A percentile compares a stretch with the other conserved stretches of the same genome.
These are phyloP conservation scores for Galemys pyrenaicus DNA, from an alignment of 2,113 vertebrate genomes.

Conservation along the genomic window DNA sequence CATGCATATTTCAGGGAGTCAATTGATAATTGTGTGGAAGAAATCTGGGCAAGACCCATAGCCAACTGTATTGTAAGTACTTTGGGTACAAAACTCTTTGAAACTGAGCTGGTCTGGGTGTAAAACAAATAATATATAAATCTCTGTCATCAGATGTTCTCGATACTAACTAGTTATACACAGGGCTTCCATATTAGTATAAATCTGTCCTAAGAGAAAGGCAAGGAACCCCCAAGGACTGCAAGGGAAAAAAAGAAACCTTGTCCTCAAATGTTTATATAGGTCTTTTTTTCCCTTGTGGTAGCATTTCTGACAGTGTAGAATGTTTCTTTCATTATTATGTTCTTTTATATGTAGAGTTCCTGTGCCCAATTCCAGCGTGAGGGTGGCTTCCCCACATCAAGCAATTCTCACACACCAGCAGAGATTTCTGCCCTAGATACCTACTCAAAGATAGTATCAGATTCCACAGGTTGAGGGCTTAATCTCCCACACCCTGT, in stretches of 20 bases:
- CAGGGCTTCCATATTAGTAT: neutral
- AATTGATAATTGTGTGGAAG: neutral
- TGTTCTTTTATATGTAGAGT: neutral
- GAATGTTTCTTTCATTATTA: constrained; percentile 27
- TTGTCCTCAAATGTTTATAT: neutral
- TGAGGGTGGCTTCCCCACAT: neutral
- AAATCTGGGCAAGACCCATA: neutral
- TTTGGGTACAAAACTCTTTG: constrained; percentile 34
- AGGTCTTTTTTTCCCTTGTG: neutral
- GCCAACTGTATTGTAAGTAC: neutral
- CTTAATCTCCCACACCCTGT: neutral
- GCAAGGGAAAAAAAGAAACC: neutral
- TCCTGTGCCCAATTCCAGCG: neutral
- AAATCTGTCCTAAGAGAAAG: constrained; percentile 5
- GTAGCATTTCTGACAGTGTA: neutral
- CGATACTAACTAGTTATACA: neutral
- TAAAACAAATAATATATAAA: constrained; percentile 3
- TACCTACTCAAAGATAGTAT: neutral
- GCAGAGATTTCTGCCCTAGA: too few species aligned
- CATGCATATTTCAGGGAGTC: neutral
- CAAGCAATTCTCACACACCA: neutral
- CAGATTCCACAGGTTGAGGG: neutral
- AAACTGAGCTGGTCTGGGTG: neutral
- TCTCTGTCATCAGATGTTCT: neutral
- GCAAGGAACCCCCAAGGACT: neutral